Evolutionary conservation across 2,113 vertebrate genomes (phyloP).

Genomic region (Elaphurus davidianus): DNA sequence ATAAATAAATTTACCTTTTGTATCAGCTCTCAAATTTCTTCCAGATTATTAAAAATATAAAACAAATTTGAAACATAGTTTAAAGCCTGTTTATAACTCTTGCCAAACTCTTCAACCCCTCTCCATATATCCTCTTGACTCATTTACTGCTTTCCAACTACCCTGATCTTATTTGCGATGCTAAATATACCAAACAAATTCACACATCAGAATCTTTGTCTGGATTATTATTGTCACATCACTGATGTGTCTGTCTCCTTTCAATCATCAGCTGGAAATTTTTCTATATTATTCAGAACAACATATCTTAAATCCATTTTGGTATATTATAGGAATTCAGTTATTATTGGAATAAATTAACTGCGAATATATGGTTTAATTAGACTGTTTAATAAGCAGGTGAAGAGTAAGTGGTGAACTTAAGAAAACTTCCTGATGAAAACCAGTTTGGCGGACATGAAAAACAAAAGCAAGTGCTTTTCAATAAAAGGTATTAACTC

Average conservation of each 20-base stretch:
- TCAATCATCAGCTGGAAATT: background rate
- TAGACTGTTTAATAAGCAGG: background rate
- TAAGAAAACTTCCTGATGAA: background rate
- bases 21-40: background rate
- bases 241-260: background rate
- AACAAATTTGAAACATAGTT: background rate
- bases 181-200: background rate
- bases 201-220: background rate
- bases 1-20: background rate
- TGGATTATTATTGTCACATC: background rate
- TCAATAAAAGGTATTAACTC: background rate
- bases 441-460: background rate
- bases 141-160: background rate
- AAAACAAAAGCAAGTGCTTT: background rate
- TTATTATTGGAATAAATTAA: background rate
- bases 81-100: background rate
- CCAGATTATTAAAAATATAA: background rate
- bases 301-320: background rate
- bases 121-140: background rate
- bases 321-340: background rate
- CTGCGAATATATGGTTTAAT: background rate
- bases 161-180: background rate
- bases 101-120: background rate
- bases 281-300: background rate
- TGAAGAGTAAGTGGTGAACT: background rate